A percentile compares a stretch with the other conserved stretches of the same genome.
phyloP scores from a whole-genome alignment of 2,797 vertebrate species.

The Gambusia yucatana region DNA sequence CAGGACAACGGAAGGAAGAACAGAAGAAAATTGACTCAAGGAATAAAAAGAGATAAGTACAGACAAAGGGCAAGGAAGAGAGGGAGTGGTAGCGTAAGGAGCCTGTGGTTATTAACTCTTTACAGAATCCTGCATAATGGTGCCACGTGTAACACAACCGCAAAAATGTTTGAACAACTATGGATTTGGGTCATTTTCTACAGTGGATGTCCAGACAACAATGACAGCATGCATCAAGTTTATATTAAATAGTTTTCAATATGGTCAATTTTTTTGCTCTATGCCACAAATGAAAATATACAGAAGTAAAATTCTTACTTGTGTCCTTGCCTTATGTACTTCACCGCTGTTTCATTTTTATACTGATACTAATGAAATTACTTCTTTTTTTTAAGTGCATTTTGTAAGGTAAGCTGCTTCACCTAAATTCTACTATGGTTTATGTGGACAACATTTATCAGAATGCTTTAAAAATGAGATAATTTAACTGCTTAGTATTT shows the following conservation, averaged over 20 bases:
- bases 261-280: neutral
- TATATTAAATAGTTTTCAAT: neutral
- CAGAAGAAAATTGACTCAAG: neutral
- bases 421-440: neutral
- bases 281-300: neutral
- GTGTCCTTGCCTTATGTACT: neutral
- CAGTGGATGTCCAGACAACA: slow-evolving; percentile 1
- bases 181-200: slow-evolving; percentile 19
- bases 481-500: neutral
- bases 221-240: neutral
- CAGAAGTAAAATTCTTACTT: neutral
- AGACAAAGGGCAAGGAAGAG: neutral
- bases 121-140: neutral
- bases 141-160: neutral
- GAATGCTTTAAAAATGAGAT: neutral
- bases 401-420: neutral
- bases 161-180: neutral
- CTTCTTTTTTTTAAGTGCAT: neutral
- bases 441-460: neutral
- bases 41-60: neutral
- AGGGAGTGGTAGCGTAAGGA: neutral
- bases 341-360: neutral
- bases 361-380: neutral
- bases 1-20: neutral
- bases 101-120: neutral